These are phyloP conservation scores for Alethe castanea DNA, from an alignment of 2,113 vertebrate genomes.

Conservation along the genomic window DNA sequence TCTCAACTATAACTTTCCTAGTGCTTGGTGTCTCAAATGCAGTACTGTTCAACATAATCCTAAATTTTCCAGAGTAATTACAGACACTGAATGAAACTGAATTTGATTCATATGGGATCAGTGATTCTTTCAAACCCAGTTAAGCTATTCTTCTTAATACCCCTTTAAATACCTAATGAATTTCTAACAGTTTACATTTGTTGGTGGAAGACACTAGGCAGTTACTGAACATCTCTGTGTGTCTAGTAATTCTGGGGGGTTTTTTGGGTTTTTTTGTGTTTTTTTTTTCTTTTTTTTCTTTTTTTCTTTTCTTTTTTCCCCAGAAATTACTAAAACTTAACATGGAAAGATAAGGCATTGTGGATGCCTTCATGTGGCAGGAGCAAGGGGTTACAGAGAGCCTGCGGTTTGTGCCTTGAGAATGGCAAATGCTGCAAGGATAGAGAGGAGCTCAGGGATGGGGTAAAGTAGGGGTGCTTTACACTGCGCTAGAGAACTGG, in stretches of 20 bases:
- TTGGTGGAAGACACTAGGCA: neutral
- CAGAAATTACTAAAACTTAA: neutral
- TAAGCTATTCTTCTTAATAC: neutral
- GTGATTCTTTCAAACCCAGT: neutral
- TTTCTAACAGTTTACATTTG: neutral
- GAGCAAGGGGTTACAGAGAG: neutral
- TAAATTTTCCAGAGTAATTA: neutral
- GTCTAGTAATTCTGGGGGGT: neutral
- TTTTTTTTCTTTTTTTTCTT: accelerated
- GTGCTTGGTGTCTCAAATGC: neutral
- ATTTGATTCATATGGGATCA: neutral
- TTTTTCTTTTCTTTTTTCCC: neutral
- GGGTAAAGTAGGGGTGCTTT: neutral
- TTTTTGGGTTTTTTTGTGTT: no score
- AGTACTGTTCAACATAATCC: neutral
- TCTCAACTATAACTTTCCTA: neutral
- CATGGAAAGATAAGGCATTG: accelerated
- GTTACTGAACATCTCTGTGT: neutral
- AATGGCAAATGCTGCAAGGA: neutral
- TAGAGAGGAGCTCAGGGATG: neutral
- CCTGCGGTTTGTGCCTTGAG: neutral
- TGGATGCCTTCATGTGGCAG: neutral
- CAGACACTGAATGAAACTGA: neutral
- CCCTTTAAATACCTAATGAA: neutral
- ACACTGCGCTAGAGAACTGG: neutral